Evolutionary conservation across 64 coral and sea anemone species (phyloP).

Genomic region (Dendronephthya gigantea): DNA sequence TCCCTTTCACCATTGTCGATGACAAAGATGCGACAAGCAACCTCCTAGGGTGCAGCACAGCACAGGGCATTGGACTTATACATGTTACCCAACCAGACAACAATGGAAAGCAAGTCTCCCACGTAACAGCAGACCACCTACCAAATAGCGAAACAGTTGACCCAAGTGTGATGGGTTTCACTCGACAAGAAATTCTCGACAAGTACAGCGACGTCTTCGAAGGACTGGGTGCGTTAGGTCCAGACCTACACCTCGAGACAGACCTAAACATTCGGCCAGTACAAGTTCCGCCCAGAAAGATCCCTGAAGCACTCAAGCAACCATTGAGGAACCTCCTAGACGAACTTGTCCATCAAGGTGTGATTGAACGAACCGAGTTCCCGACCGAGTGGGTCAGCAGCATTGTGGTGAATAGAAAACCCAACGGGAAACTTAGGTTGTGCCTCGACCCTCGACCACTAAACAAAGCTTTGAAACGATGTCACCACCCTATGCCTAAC

Average conservation of each 20-base stretch:
- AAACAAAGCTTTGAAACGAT: neutral
- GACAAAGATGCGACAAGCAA: neutral
- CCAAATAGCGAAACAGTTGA: too few species aligned
- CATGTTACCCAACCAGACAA: neutral
- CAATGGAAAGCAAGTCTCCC: neutral
- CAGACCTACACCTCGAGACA: neutral
- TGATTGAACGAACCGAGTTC: neutral
- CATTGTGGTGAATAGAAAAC: neutral
- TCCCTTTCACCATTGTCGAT: neutral
- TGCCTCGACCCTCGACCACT: neutral
- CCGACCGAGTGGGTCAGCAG: neutral
- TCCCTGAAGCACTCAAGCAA: neutral
- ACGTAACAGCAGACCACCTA: too few species aligned
- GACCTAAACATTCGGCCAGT: neutral
- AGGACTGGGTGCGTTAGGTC: neutral
- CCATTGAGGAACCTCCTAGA: neutral
- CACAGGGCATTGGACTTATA: neutral
- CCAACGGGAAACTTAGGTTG: neutral
- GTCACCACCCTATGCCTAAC: neutral
- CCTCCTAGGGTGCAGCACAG: neutral
- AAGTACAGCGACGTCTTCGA: neutral
- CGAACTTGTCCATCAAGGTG: neutral
- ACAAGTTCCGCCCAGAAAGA: neutral
- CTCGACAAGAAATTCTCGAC: neutral
- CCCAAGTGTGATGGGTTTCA: neutral